Conservation (phyloP, 2,888 invertebrate species). For the Drosophila neonasuta region DNA sequence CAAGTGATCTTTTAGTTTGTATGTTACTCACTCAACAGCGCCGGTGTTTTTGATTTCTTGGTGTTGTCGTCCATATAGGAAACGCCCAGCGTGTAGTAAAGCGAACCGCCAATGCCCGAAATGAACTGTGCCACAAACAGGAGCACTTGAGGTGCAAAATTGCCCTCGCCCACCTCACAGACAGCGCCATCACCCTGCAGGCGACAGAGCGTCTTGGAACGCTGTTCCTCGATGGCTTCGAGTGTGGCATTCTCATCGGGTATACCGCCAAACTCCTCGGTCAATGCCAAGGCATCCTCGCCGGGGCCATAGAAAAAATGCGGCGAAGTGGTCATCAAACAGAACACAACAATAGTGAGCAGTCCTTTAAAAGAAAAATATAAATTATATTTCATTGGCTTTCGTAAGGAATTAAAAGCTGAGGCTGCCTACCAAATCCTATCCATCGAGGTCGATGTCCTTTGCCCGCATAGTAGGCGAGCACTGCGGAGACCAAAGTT, state of each 20-base stretch:
- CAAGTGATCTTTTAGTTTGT: too few relatives aligned
- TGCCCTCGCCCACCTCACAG: constrained; percentile 84
- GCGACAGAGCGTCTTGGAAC: constrained; percentile 84
- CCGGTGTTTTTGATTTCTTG: constrained; percentile 88
- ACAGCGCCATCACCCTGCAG: constrained; percentile 79
- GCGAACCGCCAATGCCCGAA: constrained; percentile 87
- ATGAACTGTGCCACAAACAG: constrained; percentile 87
- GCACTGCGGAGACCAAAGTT: constrained; percentile 85
- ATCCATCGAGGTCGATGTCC: constrained; percentile 89
- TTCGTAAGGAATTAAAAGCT: background rate
- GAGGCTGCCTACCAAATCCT: constrained; percentile 82
- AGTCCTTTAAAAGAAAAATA: constrained; percentile 78
- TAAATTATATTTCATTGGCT: background rate
- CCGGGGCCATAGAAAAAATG: constrained; percentile 88
- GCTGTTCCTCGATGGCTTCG: constrained; percentile 83
- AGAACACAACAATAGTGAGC: constrained; percentile 85
- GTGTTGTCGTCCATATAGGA: constrained; percentile 90
- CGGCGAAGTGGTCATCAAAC: constrained; percentile 86
- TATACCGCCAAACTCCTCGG: constrained; percentile 84
- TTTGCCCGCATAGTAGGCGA: constrained; percentile 88
- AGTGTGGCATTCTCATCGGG: constrained; percentile 82
- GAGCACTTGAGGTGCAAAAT: constrained; percentile 85
- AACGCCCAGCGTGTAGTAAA: constrained; percentile 87
- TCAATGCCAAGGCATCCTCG: constrained; percentile 85
- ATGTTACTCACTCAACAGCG: constrained; percentile 85